Percentiles rank a stretch among this genome's conserved stretches.
Conservation (phyloP, 2,113 vertebrate genomes). For the Oophaga pumilio region DNA sequence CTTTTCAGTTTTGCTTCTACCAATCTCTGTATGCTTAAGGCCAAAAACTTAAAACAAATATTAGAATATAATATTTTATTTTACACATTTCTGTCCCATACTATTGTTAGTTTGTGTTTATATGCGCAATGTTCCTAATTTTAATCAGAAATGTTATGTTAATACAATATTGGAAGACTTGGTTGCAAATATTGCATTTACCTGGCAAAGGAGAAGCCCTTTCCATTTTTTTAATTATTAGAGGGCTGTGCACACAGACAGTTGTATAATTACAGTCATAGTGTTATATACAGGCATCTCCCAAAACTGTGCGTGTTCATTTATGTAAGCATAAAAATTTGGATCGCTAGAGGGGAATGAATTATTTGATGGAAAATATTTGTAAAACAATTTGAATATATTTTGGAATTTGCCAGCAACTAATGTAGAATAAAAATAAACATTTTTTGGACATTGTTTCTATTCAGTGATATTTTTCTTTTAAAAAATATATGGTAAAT, state of each 20-base stretch:
- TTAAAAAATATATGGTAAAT: too few relatives aligned
- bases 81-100: slow-evolving; percentile 12
- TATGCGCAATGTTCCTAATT: slow-evolving; percentile 17
- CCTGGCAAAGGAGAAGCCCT: neutral
- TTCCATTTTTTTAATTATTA: slow-evolving; percentile 37
- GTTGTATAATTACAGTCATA: slow-evolving; percentile 17
- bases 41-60: slow-evolving; percentile 12
- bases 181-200: neutral
- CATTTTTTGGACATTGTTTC: neutral
- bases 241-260: slow-evolving; percentile 1
- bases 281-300: neutral
- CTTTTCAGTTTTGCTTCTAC: slow-evolving; percentile 2
- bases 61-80: neutral
- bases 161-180: slow-evolving; percentile 24
- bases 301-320: neutral
- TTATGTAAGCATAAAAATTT: neutral
- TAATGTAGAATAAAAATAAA: neutral
- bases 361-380: neutral
- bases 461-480: neutral
- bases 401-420: neutral
- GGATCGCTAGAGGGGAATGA: neutral
- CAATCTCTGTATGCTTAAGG: neutral
- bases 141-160: slow-evolving; percentile 41
- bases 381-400: neutral
- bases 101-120: slow-evolving; percentile 25